phyloP scores from a whole-genome alignment of 2,797 vertebrate genomes.

The Esox masquinongy region DNA sequence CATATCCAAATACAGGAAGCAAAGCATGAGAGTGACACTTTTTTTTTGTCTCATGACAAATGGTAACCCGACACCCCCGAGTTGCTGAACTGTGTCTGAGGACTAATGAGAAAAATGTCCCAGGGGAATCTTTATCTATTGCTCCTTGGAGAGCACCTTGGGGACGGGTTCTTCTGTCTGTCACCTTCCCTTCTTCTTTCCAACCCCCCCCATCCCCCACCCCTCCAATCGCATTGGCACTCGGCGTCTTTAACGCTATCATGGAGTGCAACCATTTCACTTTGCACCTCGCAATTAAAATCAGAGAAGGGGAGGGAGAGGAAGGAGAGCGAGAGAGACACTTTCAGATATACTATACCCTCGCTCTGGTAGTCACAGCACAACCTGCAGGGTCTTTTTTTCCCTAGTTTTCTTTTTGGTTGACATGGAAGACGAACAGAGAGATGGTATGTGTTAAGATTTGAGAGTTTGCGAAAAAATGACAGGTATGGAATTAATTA shows the following conservation, averaged over 20 bases:
- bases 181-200: constrained; percentile 79
- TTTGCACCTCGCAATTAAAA: constrained; percentile 98
- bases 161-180: constrained; percentile 89
- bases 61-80: constrained; percentile 89
- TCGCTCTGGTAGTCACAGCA: constrained; percentile 19
- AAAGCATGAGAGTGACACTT: constrained; percentile 77
- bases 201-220: constrained; percentile 43
- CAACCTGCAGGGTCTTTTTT: constrained; percentile 41
- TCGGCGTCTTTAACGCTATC: constrained; percentile 89
- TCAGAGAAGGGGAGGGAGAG: constrained; percentile 50
- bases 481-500: constrained; percentile 79
- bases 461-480: constrained; percentile 65
- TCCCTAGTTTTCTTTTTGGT: constrained; percentile 44
- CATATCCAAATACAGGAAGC: constrained; percentile 78
- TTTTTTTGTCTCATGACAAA: constrained; percentile 84
- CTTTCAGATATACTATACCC: constrained; percentile 40
- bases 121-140: constrained; percentile 94
- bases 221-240: constrained; percentile 92
- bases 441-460: constrained; percentile 59
- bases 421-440: constrained; percentile 46
- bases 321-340: constrained; percentile 77
- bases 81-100: constrained; percentile 97
- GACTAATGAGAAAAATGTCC: constrained; percentile 98
- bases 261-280: constrained; percentile 91
- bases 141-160: constrained; percentile 90